Evolutionary conservation across 2,888 invertebrate species (phyloP), one percentile per base, ranked within the genome.

Genomic region (Masnerella sp.): DNA sequence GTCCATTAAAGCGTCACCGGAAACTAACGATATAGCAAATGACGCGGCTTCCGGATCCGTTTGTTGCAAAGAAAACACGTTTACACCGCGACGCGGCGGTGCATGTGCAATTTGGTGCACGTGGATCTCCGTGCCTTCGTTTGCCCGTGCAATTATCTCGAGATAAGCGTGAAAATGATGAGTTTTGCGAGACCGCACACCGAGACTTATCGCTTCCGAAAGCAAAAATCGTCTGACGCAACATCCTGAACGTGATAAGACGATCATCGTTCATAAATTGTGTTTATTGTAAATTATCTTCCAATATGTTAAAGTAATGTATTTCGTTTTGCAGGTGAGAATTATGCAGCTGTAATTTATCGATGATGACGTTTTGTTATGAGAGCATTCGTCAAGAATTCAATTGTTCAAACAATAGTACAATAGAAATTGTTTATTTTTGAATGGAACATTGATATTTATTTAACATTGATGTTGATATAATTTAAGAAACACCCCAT

Each of bases 21-120:
- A 75, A 72, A 64, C 49, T 43, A 45, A 28, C 54, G 54, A 72
- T 72, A 58, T 54, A 64, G 56, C 54, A 51, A 56, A 69, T 65
- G 72, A 72, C 72, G 69, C 65, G 72, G 73, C 61, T 75, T 75
- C 75, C 75, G 75, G 69, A 58, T 73, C 54, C 42, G 34, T 51
- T 42, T 18, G 52, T 40, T 45, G 52, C 51, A 62, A 68, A 73
- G 73, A 73, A 68, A 62, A 62, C 47, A 47, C 61, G 43, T 7
- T 25, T 7, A 22, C 22, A 5, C 5, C 17, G 22, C 45, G 34
- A 11, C 14, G 40, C 49, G 49, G 32, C 58, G 45, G 22, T 59
- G 43, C 40, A 32, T 38, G 59, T 47, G 56, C 54, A 40, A 62
- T 70, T 70, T 32, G 18, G 61, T 58, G 58, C 71, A 71, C 71